Evolutionary conservation across 2,113 vertebrate genomes (phyloP), one percentile per base, ranked within the genome.

Genomic region (Heterochromis multidens): DNA sequence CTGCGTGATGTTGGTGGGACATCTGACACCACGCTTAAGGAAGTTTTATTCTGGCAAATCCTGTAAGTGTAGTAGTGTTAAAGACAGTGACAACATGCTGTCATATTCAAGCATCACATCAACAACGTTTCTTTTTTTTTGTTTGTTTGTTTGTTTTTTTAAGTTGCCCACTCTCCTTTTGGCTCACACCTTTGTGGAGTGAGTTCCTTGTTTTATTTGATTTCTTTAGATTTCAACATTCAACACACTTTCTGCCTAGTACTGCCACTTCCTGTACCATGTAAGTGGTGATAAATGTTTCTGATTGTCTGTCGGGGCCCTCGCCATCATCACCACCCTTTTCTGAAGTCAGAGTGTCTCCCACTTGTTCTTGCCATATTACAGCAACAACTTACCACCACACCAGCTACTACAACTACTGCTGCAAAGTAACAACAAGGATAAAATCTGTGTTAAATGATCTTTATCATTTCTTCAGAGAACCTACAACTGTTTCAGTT

Each of bases 1-100:
- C 33, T 35, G 33, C 7, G 33, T 35, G 33, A 35, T 35, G 33
- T 60, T 81, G 56, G 17, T 19, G 3, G n/a, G n/a, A n/a, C n/a
- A n/a, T n/a, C n/a, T n/a, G n/a, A n/a, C n/a, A n/a, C n/a, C n/a
- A n/a, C n/a, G n/a, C n/a, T n/a, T n/a, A n/a, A n/a, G n/a, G n/a
- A n/a, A n/a, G n/a, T n/a, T n/a, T n/a, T n/a, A n/a, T n/a, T n/a
- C n/a, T n/a, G n/a, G 90, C 91, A 84, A 21, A 62, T 19, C 91
- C 90, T 58, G 94, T 96, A 83, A 86, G 94, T 90, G 19, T 35
- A 35, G 7, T 35, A 6, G 33, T 40, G 2, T 40, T 2, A 10
- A 40, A 40, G 10, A 35, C 33, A 35, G 33, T 35, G 33, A 35
- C 33, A 6, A 6, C 33, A 35, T 6, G 33, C 33, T 35, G 33